Evolutionary conservation across 2,113 vertebrate genomes (phyloP).

Genomic region (Andinoacara biseriatus): DNA sequence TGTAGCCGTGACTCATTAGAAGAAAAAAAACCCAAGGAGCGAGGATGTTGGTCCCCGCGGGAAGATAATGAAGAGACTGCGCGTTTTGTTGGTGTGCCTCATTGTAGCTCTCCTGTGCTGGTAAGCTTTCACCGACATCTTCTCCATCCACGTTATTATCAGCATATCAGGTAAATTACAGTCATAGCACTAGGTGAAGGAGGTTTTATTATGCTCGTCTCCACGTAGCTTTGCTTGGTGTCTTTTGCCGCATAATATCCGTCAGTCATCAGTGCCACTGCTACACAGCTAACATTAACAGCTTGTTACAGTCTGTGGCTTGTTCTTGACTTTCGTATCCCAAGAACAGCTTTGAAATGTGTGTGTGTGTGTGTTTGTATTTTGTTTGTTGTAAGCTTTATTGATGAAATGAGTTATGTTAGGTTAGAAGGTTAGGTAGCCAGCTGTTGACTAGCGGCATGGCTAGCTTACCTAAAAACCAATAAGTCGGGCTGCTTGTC

Average conservation of each 20-base stretch:
- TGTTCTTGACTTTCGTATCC: background rate
- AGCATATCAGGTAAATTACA: background rate
- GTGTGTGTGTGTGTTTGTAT: too few species aligned
- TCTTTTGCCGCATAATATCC: constrained; percentile 22
- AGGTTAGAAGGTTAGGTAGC: background rate
- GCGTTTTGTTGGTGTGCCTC: constrained; percentile 83
- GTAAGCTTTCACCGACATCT: constrained; percentile 68
- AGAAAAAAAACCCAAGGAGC: constrained; percentile 69
- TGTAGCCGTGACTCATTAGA: constrained; percentile 39
- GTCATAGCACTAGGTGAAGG: background rate
- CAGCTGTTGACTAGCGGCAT: constrained; percentile 38
- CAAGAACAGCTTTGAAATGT: background rate
- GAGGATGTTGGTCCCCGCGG: constrained; percentile 87
- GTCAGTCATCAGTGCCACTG: constrained; percentile 8
- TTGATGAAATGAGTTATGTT: background rate
- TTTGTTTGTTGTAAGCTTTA: background rate
- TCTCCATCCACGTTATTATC: background rate
- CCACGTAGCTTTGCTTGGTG: background rate
- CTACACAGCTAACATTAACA: constrained; percentile 44
- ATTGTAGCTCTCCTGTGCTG: constrained; percentile 83
- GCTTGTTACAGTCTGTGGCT: background rate
- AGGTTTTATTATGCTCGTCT: too few species aligned
- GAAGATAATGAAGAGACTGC: constrained; percentile 87
- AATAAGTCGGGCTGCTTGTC: background rate
- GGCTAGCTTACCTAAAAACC: constrained; percentile 24